Evolutionary conservation across 1,140 invertebrate species (phyloP), one percentile per base, ranked within the genome.

Genomic region (Drosophila parvula): DNA sequence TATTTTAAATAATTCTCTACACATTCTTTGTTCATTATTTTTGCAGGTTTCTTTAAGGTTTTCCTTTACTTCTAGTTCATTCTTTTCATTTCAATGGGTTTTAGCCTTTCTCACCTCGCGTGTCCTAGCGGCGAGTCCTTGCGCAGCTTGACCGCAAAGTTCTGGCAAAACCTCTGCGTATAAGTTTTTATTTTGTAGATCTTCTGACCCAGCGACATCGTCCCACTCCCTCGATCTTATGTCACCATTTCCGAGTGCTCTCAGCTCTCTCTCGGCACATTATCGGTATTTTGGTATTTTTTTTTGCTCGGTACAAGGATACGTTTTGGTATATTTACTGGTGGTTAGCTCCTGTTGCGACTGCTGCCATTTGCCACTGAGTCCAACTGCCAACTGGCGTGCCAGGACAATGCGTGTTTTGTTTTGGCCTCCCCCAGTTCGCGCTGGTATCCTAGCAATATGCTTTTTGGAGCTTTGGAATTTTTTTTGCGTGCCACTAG

Each of bases 121-220:
- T 58, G 84, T 70, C 53, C 78, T 70, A 34, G 53, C 57, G 63
- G 59, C 65, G 78, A 83, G 64, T 90, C 80, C 74, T 90, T 91
- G 76, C 78, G 79, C 64, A 90, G 74, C 71, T 88, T 90, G 18
- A 65, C 53, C 16, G 86, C 77, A 36, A 90, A 75, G 57, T 79
- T 86, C 50, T 82, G 83, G 59, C 76, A 91, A 74, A 88, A 82
- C 62, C 74, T 88, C 45, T 79, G 81, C 12, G 90, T 91, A 60
- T 74, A 91, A 77, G 74, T 90, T 61, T 70, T 84, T 50, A 91
- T 91, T 85, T 91, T 90, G 58, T 68, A 90, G 48, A 91, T 90
- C 76, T 91, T 91, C 60, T 91, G 86, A 73, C 81, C 74, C 78
- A 91, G 74, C 67, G 90, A 91, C 90, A 91, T 88, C 44, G 73